phyloP scores from a whole-genome alignment of 2,113 vertebrate genomes.

The Prochilodus magdalenae region DNA sequence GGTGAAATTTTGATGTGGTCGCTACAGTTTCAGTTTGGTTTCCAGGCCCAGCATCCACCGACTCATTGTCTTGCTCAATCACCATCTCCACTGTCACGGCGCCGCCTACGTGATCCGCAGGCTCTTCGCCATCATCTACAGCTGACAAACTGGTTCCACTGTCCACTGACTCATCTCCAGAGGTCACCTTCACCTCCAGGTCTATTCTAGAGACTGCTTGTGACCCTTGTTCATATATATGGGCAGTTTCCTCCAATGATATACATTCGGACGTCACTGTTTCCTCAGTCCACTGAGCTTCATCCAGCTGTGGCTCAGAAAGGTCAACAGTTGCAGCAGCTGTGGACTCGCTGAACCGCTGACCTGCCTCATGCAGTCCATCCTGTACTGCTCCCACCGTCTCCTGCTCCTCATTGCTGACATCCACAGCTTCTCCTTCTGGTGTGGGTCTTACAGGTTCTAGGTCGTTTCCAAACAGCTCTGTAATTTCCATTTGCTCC shows the following conservation, averaged over 20 bases:
- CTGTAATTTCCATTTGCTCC: neutral
- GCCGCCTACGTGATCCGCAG: too few relatives aligned
- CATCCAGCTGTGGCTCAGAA: too few relatives aligned
- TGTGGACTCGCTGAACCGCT: neutral
- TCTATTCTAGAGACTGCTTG: neutral
- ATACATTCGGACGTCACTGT: neutral
- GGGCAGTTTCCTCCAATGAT: neutral
- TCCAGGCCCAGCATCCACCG: neutral
- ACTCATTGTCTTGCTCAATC: neutral
- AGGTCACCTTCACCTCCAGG: neutral
- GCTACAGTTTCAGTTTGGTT: neutral
- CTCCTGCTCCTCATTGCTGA: too few relatives aligned
- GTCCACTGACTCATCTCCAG: neutral
- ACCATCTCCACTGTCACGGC: neutral
- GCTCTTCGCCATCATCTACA: neutral
- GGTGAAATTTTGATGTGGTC: slow-evolving; percentile 6
- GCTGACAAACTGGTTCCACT: slow-evolving; percentile 11
- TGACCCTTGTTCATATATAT: neutral
- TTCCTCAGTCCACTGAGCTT: neutral
- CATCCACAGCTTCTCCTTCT: neutral
- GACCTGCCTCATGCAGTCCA: too few relatives aligned
- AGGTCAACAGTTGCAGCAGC: neutral
- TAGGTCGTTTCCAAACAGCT: neutral
- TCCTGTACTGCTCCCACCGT: neutral
- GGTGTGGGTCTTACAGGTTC: neutral